These are phyloP conservation scores for Myiotriccus ornatus DNA, from an alignment of 2,797 vertebrate genomes.

Conservation along the genomic window DNA sequence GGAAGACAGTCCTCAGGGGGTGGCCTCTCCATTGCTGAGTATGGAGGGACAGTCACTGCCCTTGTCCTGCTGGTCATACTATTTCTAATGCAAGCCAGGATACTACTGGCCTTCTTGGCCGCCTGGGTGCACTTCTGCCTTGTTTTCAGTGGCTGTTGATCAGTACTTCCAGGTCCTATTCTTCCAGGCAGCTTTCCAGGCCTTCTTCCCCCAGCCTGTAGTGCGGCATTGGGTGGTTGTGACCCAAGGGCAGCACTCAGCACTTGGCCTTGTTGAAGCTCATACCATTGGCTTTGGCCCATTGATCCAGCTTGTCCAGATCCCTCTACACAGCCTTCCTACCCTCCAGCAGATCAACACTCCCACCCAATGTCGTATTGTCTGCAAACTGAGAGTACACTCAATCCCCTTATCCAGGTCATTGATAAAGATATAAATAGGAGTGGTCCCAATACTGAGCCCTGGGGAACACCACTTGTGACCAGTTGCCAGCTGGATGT, in stretches of 20 bases:
- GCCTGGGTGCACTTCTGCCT: not conserved
- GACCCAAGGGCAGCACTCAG: not conserved
- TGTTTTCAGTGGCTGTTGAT: not conserved
- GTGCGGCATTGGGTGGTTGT: not conserved
- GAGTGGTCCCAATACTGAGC: not conserved
- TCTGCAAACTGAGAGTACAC: not conserved
- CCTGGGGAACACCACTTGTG: not conserved
- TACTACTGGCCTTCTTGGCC: not conserved
- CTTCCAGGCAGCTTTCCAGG: not conserved
- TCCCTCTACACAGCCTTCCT: not conserved
- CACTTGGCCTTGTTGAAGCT: not conserved
- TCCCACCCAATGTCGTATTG: not conserved
- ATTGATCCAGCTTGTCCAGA: not conserved
- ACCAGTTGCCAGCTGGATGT: not conserved
- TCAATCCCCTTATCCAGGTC: not conserved
- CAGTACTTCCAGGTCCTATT: not conserved
- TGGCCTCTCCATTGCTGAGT: not conserved
- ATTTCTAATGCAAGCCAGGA: not conserved
- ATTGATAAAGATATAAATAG: not conserved
- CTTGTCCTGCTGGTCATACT: not conserved
- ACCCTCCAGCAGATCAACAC: not conserved
- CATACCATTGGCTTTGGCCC: not conserved
- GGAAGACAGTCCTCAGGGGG: not conserved
- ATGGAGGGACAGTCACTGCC: not conserved
- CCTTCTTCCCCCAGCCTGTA: not conserved